Base-by-base conservation (phyloP, 1,140 invertebrate species). In the Leptestheria dahalacensis region DNA sequence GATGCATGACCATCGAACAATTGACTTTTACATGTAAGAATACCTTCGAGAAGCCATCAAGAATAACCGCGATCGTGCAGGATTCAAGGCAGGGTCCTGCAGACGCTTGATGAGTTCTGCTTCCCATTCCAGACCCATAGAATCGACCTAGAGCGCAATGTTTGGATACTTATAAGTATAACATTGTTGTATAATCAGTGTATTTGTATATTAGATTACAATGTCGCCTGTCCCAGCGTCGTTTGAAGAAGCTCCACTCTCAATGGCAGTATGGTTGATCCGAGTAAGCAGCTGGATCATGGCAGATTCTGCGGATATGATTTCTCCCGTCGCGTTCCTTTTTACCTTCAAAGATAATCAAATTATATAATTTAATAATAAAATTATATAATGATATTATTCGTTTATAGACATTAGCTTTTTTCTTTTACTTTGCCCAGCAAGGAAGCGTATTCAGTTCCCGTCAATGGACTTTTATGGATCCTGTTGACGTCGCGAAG, bases 161-260 rank as follows among this genome's bases (percentile, higher is more conserved):
- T n/a, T n/a, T n/a, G n/a, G n/a, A n/a, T n/a, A n/a, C n/a, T n/a
- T n/a, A n/a, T n/a, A n/a, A n/a, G n/a, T n/a, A n/a, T n/a, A n/a
- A n/a, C n/a, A n/a, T n/a, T n/a, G n/a, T n/a, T n/a, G 79, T 74
- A 75, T 79, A 64, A 18, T 61, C 62, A 48, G 63, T 59, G 10
- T 58, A 61, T 57, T 60, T 41, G 6, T 41, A 41, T 51, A 4
- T n/a, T n/a, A 60, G 54, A 68, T 71, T 74, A 80, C 82, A 81
- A 82, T 83, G 64, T 84, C 81, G 66, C 82, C 80, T 28, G 84
- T 85, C 59, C 84, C 84, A 12, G 81, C 79, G 48, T 78, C 72
- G 66, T 84, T 85, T 58, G 81, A 81, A 50, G 75, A 72, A 67
- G 80, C 76, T 65, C 80, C 73, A 70, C 79, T 77, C 65, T 83